Evolutionary conservation across 2,797 vertebrate species (phyloP).

Genomic region (Myotis daubentonii): DNA sequence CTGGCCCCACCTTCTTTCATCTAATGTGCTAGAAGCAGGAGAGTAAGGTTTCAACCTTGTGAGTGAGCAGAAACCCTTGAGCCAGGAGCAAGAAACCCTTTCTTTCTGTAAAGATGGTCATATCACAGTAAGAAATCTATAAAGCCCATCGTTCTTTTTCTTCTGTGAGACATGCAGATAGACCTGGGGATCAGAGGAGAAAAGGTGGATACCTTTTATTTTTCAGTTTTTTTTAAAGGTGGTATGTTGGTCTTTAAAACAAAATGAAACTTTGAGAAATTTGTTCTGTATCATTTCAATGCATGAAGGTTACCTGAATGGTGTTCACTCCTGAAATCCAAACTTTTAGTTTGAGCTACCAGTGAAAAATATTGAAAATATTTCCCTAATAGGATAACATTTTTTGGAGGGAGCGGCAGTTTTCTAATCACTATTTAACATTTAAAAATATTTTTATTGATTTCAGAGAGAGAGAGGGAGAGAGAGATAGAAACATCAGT

Average conservation of each 20-base stretch:
- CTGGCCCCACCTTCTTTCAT: slow-evolving; percentile 41
- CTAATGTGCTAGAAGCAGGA: slow-evolving; percentile 6
- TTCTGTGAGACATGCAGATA: not conserved
- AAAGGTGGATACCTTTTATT: not conserved
- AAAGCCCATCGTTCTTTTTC: not conserved
- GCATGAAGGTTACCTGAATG: not conserved
- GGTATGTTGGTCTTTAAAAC: slow-evolving; percentile 13
- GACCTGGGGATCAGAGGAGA: not conserved
- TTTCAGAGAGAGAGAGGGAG: no score
- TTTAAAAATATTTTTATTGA: not conserved
- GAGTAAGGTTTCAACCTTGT: slow-evolving; percentile 61
- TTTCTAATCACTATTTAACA: slow-evolving; percentile 23
- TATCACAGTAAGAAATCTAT: not conserved
- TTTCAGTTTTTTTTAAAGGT: slow-evolving; percentile 12
- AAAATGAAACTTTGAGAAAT: slow-evolving; percentile 6
- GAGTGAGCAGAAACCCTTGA: slow-evolving; percentile 16
- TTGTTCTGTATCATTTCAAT: not conserved
- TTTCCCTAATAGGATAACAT: not conserved
- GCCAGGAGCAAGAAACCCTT: not conserved
- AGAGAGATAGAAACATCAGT: no score
- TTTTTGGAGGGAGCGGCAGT: not conserved
- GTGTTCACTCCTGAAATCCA: not conserved
- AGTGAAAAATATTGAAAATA: not conserved
- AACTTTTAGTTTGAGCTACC: not conserved
- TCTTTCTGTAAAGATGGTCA: not conserved